Conservation (phyloP, 2,888 invertebrate species). For the Cybosia mesomella region DNA sequence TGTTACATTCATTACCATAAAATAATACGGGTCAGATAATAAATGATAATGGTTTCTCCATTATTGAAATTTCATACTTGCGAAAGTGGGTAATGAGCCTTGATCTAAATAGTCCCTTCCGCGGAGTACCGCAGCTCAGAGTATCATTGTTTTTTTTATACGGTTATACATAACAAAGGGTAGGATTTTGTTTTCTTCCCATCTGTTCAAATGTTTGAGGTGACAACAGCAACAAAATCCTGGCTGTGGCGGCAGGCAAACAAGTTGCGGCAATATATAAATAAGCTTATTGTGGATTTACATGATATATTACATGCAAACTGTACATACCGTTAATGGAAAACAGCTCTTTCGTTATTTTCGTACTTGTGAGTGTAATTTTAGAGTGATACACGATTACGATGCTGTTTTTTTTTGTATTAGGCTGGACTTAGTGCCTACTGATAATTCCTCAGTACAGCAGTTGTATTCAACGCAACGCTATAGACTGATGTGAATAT, state of each 20-base stretch:
- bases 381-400: background rate
- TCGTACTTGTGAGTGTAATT: conserved; percentile 13
- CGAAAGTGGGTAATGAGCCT: conserved; percentile 45
- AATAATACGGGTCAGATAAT: conserved; percentile 51
- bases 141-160: conserved; percentile 39
- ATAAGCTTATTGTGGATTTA: conserved; percentile 54
- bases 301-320: conserved; percentile 52
- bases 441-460: no score
- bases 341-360: conserved; percentile 30
- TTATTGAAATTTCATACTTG: conserved; percentile 49
- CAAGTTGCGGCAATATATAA: conserved; percentile 55
- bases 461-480: no score
- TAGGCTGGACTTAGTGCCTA: background rate
- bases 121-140: conserved; percentile 23
- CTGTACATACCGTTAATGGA: conserved; percentile 41
- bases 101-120: conserved; percentile 37
- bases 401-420: background rate
- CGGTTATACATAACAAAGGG: conserved; percentile 31
- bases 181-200: conserved; percentile 39
- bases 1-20: conserved; percentile 45
- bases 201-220: conserved; percentile 57
- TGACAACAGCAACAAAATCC: conserved; percentile 54
- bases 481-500: no score
- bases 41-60: conserved; percentile 44
- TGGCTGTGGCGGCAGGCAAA: conserved; percentile 48